Percentiles rank a stretch among this genome's conserved stretches.
These are phyloP conservation scores for Achlya flavicornis DNA, from an alignment of 2,888 invertebrate species.

Conservation along the genomic window DNA sequence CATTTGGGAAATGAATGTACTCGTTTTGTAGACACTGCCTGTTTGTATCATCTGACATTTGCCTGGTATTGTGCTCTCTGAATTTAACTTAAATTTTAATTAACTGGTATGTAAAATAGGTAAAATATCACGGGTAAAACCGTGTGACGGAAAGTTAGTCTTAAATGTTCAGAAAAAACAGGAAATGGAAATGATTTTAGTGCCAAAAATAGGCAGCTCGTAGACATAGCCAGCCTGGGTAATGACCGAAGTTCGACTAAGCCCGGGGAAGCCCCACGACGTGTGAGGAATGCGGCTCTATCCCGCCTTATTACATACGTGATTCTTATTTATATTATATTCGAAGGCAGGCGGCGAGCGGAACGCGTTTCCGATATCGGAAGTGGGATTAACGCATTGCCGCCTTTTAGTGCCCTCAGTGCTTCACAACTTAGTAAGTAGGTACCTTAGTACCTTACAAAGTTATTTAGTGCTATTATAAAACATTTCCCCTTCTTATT, in stretches of 20 bases:
- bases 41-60: conserved; percentile 24
- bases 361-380: conserved; percentile 65
- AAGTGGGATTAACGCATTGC: conserved; percentile 71
- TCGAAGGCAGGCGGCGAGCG: conserved; percentile 33
- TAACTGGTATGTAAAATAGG: neutral
- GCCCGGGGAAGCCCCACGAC: conserved; percentile 69
- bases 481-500: conserved; percentile 13
- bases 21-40: conserved; percentile 23
- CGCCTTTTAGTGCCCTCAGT: conserved; percentile 65
- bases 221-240: conserved; percentile 53
- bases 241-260: conserved; percentile 78
- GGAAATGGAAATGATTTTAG: neutral
- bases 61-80: neutral
- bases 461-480: conserved; percentile 29
- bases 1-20: conserved; percentile 15
- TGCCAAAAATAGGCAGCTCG: conserved; percentile 29
- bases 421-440: conserved; percentile 63
- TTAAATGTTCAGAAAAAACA: neutral
- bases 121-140: too few relatives aligned
- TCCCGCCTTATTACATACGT: conserved; percentile 80
- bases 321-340: conserved; percentile 83
- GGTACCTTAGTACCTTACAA: conserved; percentile 59
- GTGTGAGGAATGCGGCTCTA: conserved; percentile 75
- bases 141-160: too few relatives aligned
- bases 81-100: neutral